Base-by-base conservation (phyloP, 2,888 invertebrate species). In the Tethea ocularis region DNA sequence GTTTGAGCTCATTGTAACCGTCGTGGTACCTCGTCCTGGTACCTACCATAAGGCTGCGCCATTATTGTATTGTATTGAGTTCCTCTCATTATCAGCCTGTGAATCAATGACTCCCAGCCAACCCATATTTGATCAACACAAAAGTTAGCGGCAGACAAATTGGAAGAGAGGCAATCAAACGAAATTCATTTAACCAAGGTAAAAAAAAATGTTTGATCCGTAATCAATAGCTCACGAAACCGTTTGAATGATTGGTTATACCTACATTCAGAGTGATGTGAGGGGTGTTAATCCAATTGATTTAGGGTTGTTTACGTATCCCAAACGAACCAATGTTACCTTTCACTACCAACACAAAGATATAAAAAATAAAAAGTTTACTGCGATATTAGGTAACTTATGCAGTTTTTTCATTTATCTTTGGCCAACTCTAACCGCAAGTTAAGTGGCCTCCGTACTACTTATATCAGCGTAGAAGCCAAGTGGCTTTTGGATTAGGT, bases 401-500 rank as follows among this genome's bases (percentile, higher is more conserved):
- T 2, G 20, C 46, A 46, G n/a, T n/a, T 46, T 8, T 20, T 46
- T 20, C 10, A 20, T 20, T 41, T 46, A 46, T 8, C 10, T 46
- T 46, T 46, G 46, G 46, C 17, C 20, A 46, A 46, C 20, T 20
- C 20, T 46, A 10, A 46, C 20, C 7, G 46, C n/a, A 46, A 20
- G 2, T 41, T 41, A 17, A 17, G 36, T 6, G 8, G 29, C 41
- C 5, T 17, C 20, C 46, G 20, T 10, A n/a, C 46, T 38, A 3
- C 20, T n/a, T n/a, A n/a, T n/a, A 10, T 46, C 46, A 46, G 46
- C n/a, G 46, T 17, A 46, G n/a, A 46, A n/a, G 33, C 22, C 38
- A 17, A n/a, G 29, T 24, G 58, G 59, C 60, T 64, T 60, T 46
- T 52, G 61, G 62, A 64, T 68, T 61, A n/a, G n/a, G n/a, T n/a